Evolutionary conservation across 2,888 invertebrate species (phyloP).

Genomic region (Sphaeridia pumilis): DNA sequence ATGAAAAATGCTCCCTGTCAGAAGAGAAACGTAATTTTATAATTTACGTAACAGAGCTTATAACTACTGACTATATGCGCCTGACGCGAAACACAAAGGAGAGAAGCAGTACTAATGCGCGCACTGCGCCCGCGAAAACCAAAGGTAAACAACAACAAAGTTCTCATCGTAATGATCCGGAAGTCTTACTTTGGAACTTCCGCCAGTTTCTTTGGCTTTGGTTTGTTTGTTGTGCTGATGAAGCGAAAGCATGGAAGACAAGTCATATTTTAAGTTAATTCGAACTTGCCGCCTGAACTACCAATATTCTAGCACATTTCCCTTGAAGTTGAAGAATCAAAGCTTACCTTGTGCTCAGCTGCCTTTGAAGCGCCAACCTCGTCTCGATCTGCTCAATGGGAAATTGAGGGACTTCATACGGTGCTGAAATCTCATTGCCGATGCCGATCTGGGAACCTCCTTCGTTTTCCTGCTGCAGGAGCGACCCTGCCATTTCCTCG

Average conservation of each 20-base stretch:
- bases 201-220: constrained; percentile 37
- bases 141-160: too few species aligned
- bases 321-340: background rate
- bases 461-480: constrained; percentile 31
- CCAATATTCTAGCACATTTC: too few species aligned
- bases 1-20: too few species aligned
- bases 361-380: constrained; percentile 76
- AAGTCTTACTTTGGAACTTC: constrained; percentile 40
- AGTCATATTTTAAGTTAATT: too few species aligned
- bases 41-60: too few species aligned
- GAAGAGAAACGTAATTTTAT: too few species aligned
- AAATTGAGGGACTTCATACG: constrained; percentile 94
- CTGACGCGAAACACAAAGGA: too few species aligned
- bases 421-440: constrained; percentile 76
- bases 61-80: too few species aligned
- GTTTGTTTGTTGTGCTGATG: too few species aligned
- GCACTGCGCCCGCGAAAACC: too few species aligned
- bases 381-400: constrained; percentile 96
- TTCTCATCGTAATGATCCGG: constrained; percentile 7
- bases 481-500: constrained; percentile 42
- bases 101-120: too few species aligned
- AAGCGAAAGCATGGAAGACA: background rate
- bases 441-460: constrained; percentile 26
- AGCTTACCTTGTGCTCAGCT: constrained; percentile 75
- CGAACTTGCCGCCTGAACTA: too few species aligned